Evolutionary conservation across 2,888 invertebrate genomes (phyloP).

Genomic region (Subacronicta megacephala): DNA sequence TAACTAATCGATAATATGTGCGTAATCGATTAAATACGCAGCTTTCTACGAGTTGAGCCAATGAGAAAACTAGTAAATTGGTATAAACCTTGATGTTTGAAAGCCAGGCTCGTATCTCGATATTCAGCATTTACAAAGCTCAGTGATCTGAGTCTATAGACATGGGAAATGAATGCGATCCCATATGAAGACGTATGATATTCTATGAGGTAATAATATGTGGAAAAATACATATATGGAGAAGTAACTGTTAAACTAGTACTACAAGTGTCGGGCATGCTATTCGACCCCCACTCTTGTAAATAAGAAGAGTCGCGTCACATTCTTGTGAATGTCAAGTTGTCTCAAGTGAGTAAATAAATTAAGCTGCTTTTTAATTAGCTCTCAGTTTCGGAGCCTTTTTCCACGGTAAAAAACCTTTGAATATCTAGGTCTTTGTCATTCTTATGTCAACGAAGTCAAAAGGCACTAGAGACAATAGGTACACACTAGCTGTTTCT

Average conservation of each 20-base stretch:
- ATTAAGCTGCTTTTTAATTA: no score
- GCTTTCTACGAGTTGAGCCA: slow-evolving; percentile 42
- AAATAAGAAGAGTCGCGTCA: neutral
- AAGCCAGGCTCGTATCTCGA: slow-evolving; percentile 48
- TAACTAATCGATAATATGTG: slow-evolving; percentile 27
- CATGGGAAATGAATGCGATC: slow-evolving; percentile 68
- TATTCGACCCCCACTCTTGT: neutral
- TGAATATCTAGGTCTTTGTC: no score
- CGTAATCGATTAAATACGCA: slow-evolving; percentile 44
- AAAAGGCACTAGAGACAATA: no score
- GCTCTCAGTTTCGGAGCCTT: no score
- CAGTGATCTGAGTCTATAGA: slow-evolving; percentile 68
- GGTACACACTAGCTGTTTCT: no score
- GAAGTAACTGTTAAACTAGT: slow-evolving; percentile 30
- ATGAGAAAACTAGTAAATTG: slow-evolving; percentile 27
- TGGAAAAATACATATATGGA: slow-evolving; percentile 22
- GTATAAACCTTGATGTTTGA: slow-evolving; percentile 47
- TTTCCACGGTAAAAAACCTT: no score
- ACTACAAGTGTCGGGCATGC: slow-evolving; percentile 13
- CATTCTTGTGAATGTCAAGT: neutral
- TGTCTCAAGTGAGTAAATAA: neutral
- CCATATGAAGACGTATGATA: slow-evolving; percentile 48
- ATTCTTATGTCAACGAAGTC: no score
- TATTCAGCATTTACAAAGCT: slow-evolving; percentile 68
- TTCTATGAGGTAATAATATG: slow-evolving; percentile 28